These are phyloP conservation scores for Propsilocerus akamusi DNA, from an alignment of 1,140 invertebrate species.

Conservation along the genomic window DNA sequence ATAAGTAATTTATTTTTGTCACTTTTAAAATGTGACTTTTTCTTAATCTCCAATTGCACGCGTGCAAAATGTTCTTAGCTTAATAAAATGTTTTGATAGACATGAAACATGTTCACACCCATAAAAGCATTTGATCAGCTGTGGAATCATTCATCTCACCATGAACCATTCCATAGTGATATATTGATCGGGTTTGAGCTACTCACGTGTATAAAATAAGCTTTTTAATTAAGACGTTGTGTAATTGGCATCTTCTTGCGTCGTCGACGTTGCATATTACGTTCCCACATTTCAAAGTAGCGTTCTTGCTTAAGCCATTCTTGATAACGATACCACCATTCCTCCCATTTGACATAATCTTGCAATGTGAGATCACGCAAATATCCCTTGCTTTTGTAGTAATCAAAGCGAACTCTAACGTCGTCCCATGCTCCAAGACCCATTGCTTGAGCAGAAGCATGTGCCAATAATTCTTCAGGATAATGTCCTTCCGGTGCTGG, in stretches of 20 bases:
- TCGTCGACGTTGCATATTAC: conserved; percentile 25
- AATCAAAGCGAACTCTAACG: conserved; percentile 62
- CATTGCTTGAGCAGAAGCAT: conserved; percentile 42
- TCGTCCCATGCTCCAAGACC: conserved; percentile 67
- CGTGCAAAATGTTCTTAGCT: too few species aligned
- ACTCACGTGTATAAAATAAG: too few species aligned
- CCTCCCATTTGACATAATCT: conserved; percentile 82
- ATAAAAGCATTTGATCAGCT: too few species aligned
- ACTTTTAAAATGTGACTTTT: too few species aligned
- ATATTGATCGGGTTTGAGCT: too few species aligned
- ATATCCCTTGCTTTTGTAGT: conserved; percentile 72
- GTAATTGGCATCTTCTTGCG: conserved; percentile 27
- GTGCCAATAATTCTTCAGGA: conserved; percentile 42
- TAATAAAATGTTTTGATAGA: too few species aligned
- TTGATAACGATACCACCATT: conserved; percentile 87
- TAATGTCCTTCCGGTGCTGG: conserved; percentile 43
- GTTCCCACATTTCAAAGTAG: conserved; percentile 57
- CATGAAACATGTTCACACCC: too few species aligned
- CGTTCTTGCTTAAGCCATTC: conserved; percentile 74
- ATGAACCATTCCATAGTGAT: too few species aligned
- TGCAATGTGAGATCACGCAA: conserved; percentile 36
- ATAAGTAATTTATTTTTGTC: too few species aligned
- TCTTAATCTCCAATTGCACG: too few species aligned
- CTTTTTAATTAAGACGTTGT: conserved; percentile 23
- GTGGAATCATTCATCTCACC: too few species aligned